Evolutionary conservation across 2,888 invertebrate genomes (phyloP).

Genomic region (Chloromyia formosa): DNA sequence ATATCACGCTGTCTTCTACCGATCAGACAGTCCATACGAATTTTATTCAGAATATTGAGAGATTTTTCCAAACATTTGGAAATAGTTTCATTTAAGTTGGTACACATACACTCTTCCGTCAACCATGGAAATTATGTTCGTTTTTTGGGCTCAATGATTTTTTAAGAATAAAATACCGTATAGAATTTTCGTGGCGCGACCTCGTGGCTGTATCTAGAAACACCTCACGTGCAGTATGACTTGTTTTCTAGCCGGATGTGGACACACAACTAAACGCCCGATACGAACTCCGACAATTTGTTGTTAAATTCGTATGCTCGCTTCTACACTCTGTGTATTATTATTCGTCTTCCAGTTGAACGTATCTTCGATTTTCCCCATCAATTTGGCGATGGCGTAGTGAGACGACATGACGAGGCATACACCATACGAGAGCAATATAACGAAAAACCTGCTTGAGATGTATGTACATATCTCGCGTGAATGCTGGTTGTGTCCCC

Average conservation of each 20-base stretch:
- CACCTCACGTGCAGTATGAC: slow-evolving; percentile 59
- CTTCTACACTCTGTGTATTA: background rate
- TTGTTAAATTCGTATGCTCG: slow-evolving; percentile 35
- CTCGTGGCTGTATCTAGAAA: slow-evolving; percentile 64
- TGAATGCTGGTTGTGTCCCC: background rate
- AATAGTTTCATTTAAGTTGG: too few species aligned
- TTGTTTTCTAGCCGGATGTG: slow-evolving; percentile 65
- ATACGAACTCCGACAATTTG: slow-evolving; percentile 16
- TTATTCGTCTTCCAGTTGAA: background rate
- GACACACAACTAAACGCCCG: slow-evolving; percentile 61
- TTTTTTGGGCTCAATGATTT: too few species aligned
- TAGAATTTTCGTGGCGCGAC: slow-evolving; percentile 55
- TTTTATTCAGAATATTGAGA: too few species aligned
- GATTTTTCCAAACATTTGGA: too few species aligned
- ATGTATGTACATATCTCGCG: background rate
- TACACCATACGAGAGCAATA: too few species aligned
- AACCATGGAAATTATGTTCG: too few species aligned
- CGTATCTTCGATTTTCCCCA: background rate
- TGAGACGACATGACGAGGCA: background rate
- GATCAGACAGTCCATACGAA: too few species aligned
- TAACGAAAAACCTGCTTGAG: background rate
- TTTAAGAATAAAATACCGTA: background rate
- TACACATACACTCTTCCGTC: too few species aligned
- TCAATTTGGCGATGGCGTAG: slow-evolving; percentile 9
- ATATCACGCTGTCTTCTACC: too few species aligned